These are phyloP conservation scores for Zaprionus africanus DNA, from an alignment of 1,140 invertebrate species.

Conservation along the genomic window DNA sequence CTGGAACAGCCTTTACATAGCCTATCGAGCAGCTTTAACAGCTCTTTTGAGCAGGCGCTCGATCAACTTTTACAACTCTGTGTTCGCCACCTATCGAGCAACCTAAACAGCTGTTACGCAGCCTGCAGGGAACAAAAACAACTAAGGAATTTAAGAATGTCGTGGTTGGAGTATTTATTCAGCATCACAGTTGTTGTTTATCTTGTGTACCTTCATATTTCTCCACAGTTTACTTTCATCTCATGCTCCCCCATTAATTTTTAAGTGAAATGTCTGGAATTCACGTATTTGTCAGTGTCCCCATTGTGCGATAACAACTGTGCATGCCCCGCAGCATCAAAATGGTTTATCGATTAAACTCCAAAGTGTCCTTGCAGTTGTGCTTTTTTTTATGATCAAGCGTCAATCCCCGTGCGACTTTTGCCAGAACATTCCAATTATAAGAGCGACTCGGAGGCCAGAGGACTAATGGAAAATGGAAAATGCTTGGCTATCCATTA, in stretches of 20 bases:
- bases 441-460: neutral
- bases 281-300: constrained; percentile 13
- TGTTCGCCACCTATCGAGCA: neutral
- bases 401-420: constrained; percentile 26
- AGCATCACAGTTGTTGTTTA: neutral
- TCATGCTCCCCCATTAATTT: neutral
- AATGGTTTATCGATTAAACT: constrained; percentile 39
- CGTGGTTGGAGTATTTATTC: neutral
- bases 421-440: constrained; percentile 17
- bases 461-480: constrained; percentile 6
- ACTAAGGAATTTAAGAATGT: neutral
- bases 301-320: neutral
- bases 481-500: constrained; percentile 5
- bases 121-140: neutral
- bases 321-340: neutral
- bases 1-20: neutral
- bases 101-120: neutral
- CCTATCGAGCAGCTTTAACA: neutral
- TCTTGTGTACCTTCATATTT: constrained; percentile 3
- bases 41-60: neutral
- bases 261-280: neutral
- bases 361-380: neutral
- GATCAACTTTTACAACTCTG: neutral
- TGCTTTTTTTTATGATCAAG: constrained; percentile 22
- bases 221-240: constrained; percentile 12